A percentile compares a stretch with the other conserved stretches of the same genome.
Evolutionary conservation across 2,797 vertebrate species (phyloP).

Genomic region (Morelia viridis): DNA sequence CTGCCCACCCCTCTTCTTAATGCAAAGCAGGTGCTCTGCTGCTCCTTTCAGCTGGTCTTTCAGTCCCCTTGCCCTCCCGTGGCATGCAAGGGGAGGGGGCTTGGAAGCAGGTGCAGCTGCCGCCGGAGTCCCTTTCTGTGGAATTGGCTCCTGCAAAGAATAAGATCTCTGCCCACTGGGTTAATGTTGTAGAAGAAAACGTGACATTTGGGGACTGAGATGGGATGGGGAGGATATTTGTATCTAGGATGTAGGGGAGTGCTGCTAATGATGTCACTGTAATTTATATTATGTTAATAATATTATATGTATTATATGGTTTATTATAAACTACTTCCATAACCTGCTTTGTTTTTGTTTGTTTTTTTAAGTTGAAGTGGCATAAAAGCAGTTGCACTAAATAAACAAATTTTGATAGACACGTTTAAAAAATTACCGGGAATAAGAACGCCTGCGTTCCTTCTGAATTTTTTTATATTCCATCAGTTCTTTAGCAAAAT

Average conservation of each 20-base stretch:
- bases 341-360: not conserved
- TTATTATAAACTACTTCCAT: not conserved
- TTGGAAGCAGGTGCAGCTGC: not conserved
- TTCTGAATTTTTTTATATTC: slow-evolving; percentile 98
- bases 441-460: slow-evolving; percentile 92
- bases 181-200: not conserved
- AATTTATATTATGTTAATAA: not conserved
- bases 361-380: not conserved
- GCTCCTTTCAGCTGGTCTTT: no score
- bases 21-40: not conserved
- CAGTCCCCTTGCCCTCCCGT: not conserved
- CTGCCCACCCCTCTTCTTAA: not conserved
- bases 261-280: not conserved
- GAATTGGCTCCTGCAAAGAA: not conserved
- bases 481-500: slow-evolving; percentile 99
- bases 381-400: not conserved
- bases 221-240: not conserved
- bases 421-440: slow-evolving; percentile 87
- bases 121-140: no score
- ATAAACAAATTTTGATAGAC: slow-evolving; percentile 48
- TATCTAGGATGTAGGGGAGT: no score
- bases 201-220: not conserved
- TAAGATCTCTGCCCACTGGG: not conserved
- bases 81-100: not conserved
- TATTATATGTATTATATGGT: not conserved